Evolutionary conservation across 1,140 invertebrate species (phyloP).

Genomic region (fruit fly (Drosophila melanogaster)): Release_6_plus_ISO1_MT NT_033779.5:18341501-18342000

Average conservation of each 20-base stretch:
- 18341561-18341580: slow-evolving; percentile 9
- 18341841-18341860: not conserved
- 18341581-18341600: slow-evolving; percentile 32
- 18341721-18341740: not conserved
- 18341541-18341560: slow-evolving; percentile 29
- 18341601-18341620: slow-evolving; percentile 16
- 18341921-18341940: slow-evolving; percentile 43
- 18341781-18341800: no score
- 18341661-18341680: slow-evolving; percentile 60
- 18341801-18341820: not conserved
- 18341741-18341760: no score
- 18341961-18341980: slow-evolving; percentile 27
- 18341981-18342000: slow-evolving; percentile 50
- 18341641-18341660: slow-evolving; percentile 58
- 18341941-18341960: slow-evolving; percentile 39
- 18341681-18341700: slow-evolving; percentile 28
- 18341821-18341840: not conserved
- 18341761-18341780: no score
- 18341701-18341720: slow-evolving; percentile 10
- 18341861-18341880: slow-evolving; percentile 4
- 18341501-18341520: slow-evolving; percentile 21
- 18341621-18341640: slow-evolving; percentile 26
- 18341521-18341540: slow-evolving; percentile 49
- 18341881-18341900: slow-evolving; percentile 24
- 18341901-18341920: slow-evolving; percentile 40